Evolutionary conservation across 2,888 invertebrate genomes (phyloP).

Genomic region (Spodoptera exigua): DNA sequence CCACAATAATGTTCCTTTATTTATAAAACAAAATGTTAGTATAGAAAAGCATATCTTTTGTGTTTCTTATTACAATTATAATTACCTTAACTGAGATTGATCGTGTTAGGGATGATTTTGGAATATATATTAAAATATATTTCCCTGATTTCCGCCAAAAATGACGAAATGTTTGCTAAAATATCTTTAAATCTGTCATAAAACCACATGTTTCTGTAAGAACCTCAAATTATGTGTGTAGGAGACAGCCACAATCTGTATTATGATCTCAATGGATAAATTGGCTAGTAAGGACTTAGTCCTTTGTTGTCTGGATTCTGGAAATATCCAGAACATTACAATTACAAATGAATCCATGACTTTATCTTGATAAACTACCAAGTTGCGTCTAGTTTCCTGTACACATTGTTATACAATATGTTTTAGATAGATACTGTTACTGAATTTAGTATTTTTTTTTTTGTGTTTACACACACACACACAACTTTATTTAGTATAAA

Average conservation of each 20-base stretch:
- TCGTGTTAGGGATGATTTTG: slow-evolving; percentile 8
- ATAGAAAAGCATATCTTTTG: slow-evolving; percentile 1
- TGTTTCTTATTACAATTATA: slow-evolving; percentile 15
- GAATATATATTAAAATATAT: neutral
- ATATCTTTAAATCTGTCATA: neutral
- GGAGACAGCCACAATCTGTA: neutral
- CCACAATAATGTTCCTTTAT: slow-evolving; percentile 13
- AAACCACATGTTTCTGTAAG: neutral
- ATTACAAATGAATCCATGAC: too few relatives aligned
- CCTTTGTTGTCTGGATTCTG: slow-evolving; percentile 15
- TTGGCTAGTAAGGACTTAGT: neutral
- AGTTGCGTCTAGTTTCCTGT: too few relatives aligned
- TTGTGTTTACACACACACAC: too few relatives aligned
- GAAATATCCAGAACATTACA: neutral
- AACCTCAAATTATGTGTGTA: neutral
- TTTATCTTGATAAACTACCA: too few relatives aligned
- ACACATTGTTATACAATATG: neutral
- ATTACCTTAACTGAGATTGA: neutral
- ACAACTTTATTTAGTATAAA: too few relatives aligned
- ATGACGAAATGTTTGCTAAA: slow-evolving; percentile 12
- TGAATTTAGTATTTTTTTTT: too few relatives aligned
- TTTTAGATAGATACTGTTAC: neutral
- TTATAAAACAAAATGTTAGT: neutral
- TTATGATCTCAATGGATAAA: slow-evolving; percentile 14
- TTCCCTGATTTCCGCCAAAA: slow-evolving; percentile 3